Evolutionary conservation across 2,113 vertebrate genomes (phyloP).

Genomic region (Neodon shergylaensis): DNA sequence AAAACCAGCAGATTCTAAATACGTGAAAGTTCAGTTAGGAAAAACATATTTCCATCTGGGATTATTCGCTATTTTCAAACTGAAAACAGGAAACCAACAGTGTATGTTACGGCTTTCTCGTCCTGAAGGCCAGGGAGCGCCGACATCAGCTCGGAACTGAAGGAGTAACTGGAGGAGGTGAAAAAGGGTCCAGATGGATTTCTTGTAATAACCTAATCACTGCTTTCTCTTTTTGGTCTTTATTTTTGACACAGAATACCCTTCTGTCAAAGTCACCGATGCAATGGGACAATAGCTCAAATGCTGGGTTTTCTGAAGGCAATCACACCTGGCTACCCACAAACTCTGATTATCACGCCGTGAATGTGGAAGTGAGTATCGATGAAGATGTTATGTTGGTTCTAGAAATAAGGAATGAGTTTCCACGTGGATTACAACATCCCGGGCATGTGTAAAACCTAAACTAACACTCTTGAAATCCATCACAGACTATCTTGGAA

Average conservation of each 20-base stretch:
- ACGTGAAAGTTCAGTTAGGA: neutral
- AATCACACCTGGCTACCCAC: conserved; percentile 92
- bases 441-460: neutral
- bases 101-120: neutral
- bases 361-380: conserved; percentile 93
- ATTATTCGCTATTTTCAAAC: neutral
- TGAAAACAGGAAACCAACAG: neutral
- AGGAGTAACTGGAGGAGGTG: neutral
- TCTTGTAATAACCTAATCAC: neutral
- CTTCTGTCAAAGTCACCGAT: conserved; percentile 93
- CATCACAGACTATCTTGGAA: neutral
- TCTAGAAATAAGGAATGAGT: neutral
- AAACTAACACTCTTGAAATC: neutral
- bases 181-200: neutral
- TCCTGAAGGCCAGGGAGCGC: neutral
- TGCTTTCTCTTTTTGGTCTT: conserved; percentile 27
- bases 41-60: neutral
- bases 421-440: neutral
- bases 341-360: conserved; percentile 85
- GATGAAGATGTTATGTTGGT: neutral
- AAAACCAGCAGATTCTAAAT: neutral
- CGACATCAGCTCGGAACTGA: neutral
- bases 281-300: conserved; percentile 91
- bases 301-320: conserved; percentile 92
- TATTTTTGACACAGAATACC: conserved; percentile 40